phyloP scores from a whole-genome alignment of 1,140 invertebrate genomes.

The Monomorium pharaonis region DNA sequence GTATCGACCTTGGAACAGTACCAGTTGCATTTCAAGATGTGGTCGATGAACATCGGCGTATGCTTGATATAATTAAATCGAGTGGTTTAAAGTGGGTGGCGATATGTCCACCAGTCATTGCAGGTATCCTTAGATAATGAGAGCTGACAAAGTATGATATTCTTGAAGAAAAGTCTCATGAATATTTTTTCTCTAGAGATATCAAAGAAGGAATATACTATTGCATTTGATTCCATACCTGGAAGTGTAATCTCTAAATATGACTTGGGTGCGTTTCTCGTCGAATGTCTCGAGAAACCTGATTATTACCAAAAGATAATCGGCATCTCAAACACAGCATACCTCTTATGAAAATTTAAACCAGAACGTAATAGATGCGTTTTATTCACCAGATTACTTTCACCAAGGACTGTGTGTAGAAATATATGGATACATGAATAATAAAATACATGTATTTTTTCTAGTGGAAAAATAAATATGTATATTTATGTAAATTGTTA shows the following conservation, averaged over 20 bases:
- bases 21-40: too few relatives aligned
- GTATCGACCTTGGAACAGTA: too few relatives aligned
- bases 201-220: slow-evolving; percentile 86
- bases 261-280: slow-evolving; percentile 91
- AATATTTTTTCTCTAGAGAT: slow-evolving; percentile 86
- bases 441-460: slow-evolving; percentile 24
- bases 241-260: slow-evolving; percentile 90
- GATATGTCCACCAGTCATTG: slow-evolving; percentile 93
- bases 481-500: slow-evolving; percentile 20
- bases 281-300: slow-evolving; percentile 88
- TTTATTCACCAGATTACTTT: too few relatives aligned
- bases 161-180: background rate
- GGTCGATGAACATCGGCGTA: slow-evolving; percentile 91
- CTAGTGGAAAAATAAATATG: slow-evolving; percentile 31
- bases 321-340: slow-evolving; percentile 86
- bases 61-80: slow-evolving; percentile 89
- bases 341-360: too few relatives aligned
- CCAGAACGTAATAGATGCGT: too few relatives aligned
- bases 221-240: slow-evolving; percentile 87
- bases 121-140: slow-evolving; percentile 84
- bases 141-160: background rate
- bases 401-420: too few relatives aligned
- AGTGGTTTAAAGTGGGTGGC: slow-evolving; percentile 91
- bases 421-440: background rate
- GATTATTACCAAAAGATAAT: slow-evolving; percentile 90